These are phyloP conservation scores for Cryptoblepharus egeriae DNA, from an alignment of 2,797 vertebrate genomes.

Conservation along the genomic window DNA sequence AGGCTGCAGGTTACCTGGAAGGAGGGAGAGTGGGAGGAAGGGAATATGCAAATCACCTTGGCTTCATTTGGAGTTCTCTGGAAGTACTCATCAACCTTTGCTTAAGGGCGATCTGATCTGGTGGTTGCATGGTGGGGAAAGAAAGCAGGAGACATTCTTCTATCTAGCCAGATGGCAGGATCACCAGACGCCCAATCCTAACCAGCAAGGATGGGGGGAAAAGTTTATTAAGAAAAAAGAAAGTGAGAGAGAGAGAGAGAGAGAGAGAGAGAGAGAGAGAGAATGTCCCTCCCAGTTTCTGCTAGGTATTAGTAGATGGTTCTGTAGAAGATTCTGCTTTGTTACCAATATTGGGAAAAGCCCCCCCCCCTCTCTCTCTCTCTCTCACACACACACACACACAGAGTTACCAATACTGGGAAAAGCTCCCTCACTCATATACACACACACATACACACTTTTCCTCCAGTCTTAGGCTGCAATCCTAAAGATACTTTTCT, in stretches of 20 bases:
- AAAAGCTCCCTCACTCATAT: neutral
- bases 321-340: neutral
- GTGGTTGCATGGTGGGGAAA: conserved; percentile 45
- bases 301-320: neutral
- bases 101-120: conserved; percentile 69
- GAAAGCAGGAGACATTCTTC: neutral
- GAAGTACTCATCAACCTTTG: conserved; percentile 42
- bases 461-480: neutral
- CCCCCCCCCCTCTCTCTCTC: too few relatives aligned
- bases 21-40: neutral
- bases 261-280: neutral
- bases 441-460: neutral
- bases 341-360: neutral
- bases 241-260: neutral
- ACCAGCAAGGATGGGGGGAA: neutral
- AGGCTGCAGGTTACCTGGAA: conserved; percentile 11
- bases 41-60: conserved; percentile 21
- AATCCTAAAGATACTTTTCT: too few relatives aligned
- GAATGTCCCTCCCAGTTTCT: neutral
- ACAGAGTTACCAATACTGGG: too few relatives aligned
- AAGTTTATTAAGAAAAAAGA: neutral
- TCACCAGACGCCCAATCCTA: neutral
- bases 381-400: too few relatives aligned
- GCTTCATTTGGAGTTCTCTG: conserved; percentile 27
- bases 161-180: neutral